Evolutionary conservation across 2,888 invertebrate genomes (phyloP), one percentile per base, ranked within the genome.

Genomic region (Sminthurides aquaticus): DNA sequence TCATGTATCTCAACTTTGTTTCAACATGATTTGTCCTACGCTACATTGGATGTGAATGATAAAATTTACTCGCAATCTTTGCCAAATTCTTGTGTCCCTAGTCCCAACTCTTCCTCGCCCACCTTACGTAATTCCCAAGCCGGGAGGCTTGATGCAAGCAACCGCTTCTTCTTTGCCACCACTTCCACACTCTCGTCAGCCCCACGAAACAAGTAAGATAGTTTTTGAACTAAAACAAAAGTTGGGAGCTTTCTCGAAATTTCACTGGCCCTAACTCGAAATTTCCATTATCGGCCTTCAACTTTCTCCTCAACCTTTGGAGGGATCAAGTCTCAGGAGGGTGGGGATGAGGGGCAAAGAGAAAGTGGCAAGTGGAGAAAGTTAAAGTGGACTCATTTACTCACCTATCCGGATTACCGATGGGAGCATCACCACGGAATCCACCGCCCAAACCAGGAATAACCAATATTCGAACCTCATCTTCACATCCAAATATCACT

Each of bases 391-490:
- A 62, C 20, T 34, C 34, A 52, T 57, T 8, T 20, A 61, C 71
- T 73, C 68, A 73, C 72, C 72, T 57, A 73, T 73, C 64, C 71
- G 67, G 11, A 73, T 70, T 60, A 73, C 68, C 62, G 69, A 67
- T 34, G 72, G 72, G 43, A 73, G 69, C 24, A 65, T 58, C 25
- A 65, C 60, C 28, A 67, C 69, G 57, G 55, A 70, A 59, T 67
- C 69, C 57, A 69, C 66, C 49, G 65, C 69, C 68, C 69, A 73
- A 43, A 64, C 20, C 29, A 60, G 43, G 8, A 34, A 34, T 34
- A 34, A 62, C 67, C 67, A 57, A 71, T 49, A 60, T 60, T 60
- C 60, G 22, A 60, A 60, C 49, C 29, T 60, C 60, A 60, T 60
- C 52, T 60, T 60, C 15, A 22, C 26, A 29, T n/a, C 57, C n/a